Conservation (phyloP, 2,797 vertebrate species). For the Ctenochaetus hawaiiensis region DNA sequence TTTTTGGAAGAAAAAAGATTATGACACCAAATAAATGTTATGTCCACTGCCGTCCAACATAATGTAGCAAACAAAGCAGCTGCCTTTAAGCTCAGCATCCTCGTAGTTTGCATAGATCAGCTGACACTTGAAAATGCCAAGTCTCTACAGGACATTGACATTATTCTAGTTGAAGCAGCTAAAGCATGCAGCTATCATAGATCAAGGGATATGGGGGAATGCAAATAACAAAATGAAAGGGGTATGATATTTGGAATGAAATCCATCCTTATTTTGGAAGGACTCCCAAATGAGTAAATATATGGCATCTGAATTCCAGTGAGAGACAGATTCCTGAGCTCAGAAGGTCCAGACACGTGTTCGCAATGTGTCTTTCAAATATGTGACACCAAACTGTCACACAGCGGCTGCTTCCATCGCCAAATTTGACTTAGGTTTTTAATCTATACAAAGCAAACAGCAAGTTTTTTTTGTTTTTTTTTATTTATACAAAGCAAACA, state of each 20-base stretch:
- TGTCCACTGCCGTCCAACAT: background rate
- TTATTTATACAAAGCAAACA: constrained; percentile 27
- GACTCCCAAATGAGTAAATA: constrained; percentile 44
- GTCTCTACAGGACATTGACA: constrained; percentile 55
- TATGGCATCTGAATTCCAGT: constrained; percentile 45
- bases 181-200: constrained; percentile 52
- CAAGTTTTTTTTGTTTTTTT: background rate
- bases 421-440: constrained; percentile 21
- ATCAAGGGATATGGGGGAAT: constrained; percentile 53
- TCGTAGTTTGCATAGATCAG: constrained; percentile 37
- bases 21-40: background rate
- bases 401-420: constrained; percentile 31
- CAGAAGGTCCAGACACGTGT: constrained; percentile 65
- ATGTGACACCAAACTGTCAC: constrained; percentile 59
- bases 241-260: constrained; percentile 45
- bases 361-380: constrained; percentile 70
- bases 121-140: constrained; percentile 59
- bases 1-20: constrained; percentile 5
- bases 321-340: constrained; percentile 49
- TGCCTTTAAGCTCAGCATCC: constrained; percentile 9
- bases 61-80: constrained; percentile 33
- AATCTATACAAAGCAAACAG: constrained; percentile 27
- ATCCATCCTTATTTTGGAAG: constrained; percentile 55
- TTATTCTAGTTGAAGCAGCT: constrained; percentile 51
- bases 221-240: constrained; percentile 60